Evolutionary conservation across 2,888 invertebrate species (phyloP), one percentile per base, ranked within the genome.

Genomic region (Blastobasis adustella): DNA sequence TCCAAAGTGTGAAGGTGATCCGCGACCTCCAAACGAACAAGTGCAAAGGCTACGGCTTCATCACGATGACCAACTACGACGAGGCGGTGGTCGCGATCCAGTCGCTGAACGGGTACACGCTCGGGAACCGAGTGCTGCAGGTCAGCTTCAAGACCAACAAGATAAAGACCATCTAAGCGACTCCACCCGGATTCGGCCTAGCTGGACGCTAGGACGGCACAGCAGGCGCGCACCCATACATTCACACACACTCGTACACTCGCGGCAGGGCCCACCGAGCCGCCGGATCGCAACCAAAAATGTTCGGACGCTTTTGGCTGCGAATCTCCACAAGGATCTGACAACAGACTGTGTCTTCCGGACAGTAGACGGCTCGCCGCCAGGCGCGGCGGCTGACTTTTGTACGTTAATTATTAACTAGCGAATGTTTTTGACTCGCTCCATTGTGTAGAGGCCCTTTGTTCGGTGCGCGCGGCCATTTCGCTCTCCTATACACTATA

Each of bases 31-130:
- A 95, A 83, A 96, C 96, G 63, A 95, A 95, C 90, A 97, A 97
- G 87, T 97, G 97, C 91, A 97, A 96, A 88, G 97, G 97, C 65
- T 97, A 96, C 83, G 97, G 96, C 54, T 96, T 97, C 84, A 96
- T 97, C 65, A 96, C 96, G 60, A 97, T 97, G 97, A 96, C 96
- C 73, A 96, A 96, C 87, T 97, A 97, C 89, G 96, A 97, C 83
- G 97, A 97, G 82, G 96, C 97, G 39, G 92, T 96, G 62, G 94
- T 96, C 63, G 97, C 97, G 61, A 96, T 97, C 71, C 95, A 96
- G 86, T 95, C 95, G 69, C 91, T 97, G 69, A 96, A 97, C 86
- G 97, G 97, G 60, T 96, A 96, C 87, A 95, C 95, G 68, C 91
- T 97, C 71, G 96, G 95, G 72, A 96, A 95, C 89, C 91, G 97